Conservation (phyloP, 2,797 vertebrate genomes). For the Coracias cyanogaster region DNA sequence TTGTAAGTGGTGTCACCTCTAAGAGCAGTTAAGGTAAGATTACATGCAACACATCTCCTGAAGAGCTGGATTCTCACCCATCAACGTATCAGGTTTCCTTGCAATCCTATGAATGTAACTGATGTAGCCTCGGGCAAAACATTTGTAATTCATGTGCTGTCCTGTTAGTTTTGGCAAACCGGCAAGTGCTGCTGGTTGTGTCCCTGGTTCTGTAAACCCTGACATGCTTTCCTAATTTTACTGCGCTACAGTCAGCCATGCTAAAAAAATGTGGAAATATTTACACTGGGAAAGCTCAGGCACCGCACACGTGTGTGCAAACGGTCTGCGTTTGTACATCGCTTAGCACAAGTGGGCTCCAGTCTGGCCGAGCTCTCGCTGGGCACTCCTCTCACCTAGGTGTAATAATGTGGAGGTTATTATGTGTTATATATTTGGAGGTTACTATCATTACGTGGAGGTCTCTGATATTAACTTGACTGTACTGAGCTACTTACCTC, state of each 20-base stretch:
- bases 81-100: not conserved
- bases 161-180: not conserved
- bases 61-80: not conserved
- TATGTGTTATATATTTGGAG: too few relatives aligned
- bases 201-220: not conserved
- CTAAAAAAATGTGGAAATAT: not conserved
- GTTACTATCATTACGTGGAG: not conserved
- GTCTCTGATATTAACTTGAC: not conserved
- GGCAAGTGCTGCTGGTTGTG: not conserved
- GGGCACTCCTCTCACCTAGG: not conserved
- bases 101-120: not conserved
- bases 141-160: not conserved
- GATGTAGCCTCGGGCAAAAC: not conserved
- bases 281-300: not conserved
- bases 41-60: not conserved
- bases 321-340: not conserved
- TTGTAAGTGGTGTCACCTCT: not conserved
- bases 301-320: not conserved
- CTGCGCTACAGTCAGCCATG: not conserved
- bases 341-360: not conserved
- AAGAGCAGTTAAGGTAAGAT: not conserved
- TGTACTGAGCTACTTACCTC: not conserved
- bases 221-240: not conserved
- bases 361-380: rapidly evolving
- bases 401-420: not conserved